Base-by-base conservation (phyloP, 2,888 invertebrate species). In the Teleiodes luculella region DNA sequence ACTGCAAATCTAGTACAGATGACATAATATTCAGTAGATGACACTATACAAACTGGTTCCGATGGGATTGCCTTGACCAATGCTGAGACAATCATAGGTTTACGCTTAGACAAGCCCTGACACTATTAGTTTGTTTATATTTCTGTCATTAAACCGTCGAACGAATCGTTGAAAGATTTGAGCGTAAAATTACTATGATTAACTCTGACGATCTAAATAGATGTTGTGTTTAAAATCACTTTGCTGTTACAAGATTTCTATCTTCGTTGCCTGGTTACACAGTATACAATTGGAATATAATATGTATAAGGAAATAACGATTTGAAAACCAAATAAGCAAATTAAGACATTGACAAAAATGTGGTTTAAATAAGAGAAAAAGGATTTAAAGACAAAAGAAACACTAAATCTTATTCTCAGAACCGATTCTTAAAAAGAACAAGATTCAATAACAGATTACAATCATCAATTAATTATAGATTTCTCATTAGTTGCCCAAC, bases 61-160 rank as follows among this genome's bases (percentile, higher is more conserved):
- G 82, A 83, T 84, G 83, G 66, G 70, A 63, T 78, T 60, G 72
- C 88, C 88, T 89, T 89, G 89, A 85, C 86, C 86, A 41, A n/a
- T 5, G 18, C 37, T 50, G 39, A 28, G 70, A 74, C 67, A 72
- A 66, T 41, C 39, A 41, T 11, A 68, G 67, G 67, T 66, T 64
- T 66, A 61, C 73, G 74, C 78, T 76, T 70, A 67, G 63, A 60
- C 60, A 60, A 78, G 68, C 85, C 84, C 67, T 85, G 84, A 83
- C 86, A 83, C 76, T 78, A 76, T 83, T 83, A 72, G 67, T 64
- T 70, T 68, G 66, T 68, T 35, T 24, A 11, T 8, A 43, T 20
- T 43, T 14, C 16, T 14, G 6, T n/a, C 11, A 14, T 37, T 14
- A 37, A 11, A 37, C 35, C 10, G 14, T 14, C 14, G 16, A 31